phyloP scores from a whole-genome alignment of 2,113 vertebrate species.

The Pseudolaguvia tuberculata region DNA sequence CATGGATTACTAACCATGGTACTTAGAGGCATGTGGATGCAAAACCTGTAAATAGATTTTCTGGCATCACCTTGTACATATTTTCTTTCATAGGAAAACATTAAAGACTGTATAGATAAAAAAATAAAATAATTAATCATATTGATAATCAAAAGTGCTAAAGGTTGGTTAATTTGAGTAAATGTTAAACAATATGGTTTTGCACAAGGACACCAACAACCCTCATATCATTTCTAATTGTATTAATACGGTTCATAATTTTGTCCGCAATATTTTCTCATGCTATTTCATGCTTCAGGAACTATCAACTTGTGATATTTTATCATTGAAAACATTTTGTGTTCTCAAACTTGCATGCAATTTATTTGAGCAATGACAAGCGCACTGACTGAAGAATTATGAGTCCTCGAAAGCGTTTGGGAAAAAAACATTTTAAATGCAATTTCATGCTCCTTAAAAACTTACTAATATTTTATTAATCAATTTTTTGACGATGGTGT shows the following conservation, averaged over 20 bases:
- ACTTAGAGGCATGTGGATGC: conserved; percentile 40
- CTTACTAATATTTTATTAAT: conserved; percentile 60
- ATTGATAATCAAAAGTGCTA: not conserved
- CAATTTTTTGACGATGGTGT: no score
- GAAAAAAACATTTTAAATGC: conserved; percentile 62
- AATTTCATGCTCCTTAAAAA: conserved; percentile 68
- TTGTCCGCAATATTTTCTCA: not conserved
- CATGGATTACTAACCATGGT: conserved; percentile 49
- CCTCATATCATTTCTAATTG: not conserved
- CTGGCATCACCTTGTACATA: conserved; percentile 11
- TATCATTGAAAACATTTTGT: conserved; percentile 49
- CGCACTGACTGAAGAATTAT: conserved; percentile 47
- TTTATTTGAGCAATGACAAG: conserved; percentile 50
- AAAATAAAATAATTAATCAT: no score
- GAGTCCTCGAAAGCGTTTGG: conserved; percentile 48
- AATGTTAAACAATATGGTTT: not conserved
- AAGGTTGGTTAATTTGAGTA: conserved; percentile 8
- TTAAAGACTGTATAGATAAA: not conserved
- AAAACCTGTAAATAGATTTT: conserved; percentile 32
- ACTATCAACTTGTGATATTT: conserved; percentile 25
- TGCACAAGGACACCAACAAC: not conserved
- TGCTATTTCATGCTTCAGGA: conserved; percentile 20
- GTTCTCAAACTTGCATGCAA: conserved; percentile 36
- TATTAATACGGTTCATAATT: not conserved
- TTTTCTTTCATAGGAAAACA: conserved; percentile 9